Percentiles rank a stretch among this genome's conserved stretches.
phyloP scores from a whole-genome alignment of 2,797 vertebrate species.

The Acipenser oxyrinchus region DNA sequence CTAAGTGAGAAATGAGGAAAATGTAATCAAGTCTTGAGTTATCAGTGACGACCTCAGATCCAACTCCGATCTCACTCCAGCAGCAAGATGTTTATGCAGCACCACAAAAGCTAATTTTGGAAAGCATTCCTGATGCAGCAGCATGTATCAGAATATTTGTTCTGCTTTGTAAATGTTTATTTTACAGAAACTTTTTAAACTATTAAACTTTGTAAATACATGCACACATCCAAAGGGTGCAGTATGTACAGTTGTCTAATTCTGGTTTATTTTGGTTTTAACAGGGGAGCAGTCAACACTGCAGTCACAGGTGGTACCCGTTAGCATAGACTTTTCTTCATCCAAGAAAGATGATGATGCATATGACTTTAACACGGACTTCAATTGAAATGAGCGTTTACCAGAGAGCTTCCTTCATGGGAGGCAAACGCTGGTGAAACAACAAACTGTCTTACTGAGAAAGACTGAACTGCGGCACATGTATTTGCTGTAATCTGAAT shows the following conservation, averaged over 20 bases:
- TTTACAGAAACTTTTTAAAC: too few species aligned
- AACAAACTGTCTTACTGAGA: too few species aligned
- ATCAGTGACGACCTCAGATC: slow-evolving; percentile 61
- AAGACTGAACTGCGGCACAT: too few species aligned
- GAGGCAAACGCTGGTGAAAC: not conserved
- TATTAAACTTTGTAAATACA: too few species aligned
- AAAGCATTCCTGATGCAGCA: too few species aligned
- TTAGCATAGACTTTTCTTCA: slow-evolving; percentile 36
- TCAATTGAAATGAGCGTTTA: slow-evolving; percentile 10
- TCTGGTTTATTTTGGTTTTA: not conserved
- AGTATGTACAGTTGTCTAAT: not conserved
- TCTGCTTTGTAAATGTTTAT: too few species aligned
- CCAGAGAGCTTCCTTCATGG: not conserved
- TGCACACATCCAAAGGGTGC: too few species aligned
- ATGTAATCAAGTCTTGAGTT: slow-evolving; percentile 39
- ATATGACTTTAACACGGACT: slow-evolving; percentile 86
- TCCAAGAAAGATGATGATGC: slow-evolving; percentile 50
- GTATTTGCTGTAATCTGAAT: too few species aligned
- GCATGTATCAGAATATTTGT: too few species aligned
- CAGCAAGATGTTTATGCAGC: not conserved
- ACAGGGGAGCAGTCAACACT: slow-evolving; percentile 34
- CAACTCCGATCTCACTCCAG: slow-evolving; percentile 58
- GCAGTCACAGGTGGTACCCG: slow-evolving; percentile 27
- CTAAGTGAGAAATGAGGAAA: slow-evolving; percentile 51
- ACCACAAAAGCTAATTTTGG: too few species aligned